Conservation (phyloP, 2,113 vertebrate genomes). For the Anser brachyrhynchus region DNA sequence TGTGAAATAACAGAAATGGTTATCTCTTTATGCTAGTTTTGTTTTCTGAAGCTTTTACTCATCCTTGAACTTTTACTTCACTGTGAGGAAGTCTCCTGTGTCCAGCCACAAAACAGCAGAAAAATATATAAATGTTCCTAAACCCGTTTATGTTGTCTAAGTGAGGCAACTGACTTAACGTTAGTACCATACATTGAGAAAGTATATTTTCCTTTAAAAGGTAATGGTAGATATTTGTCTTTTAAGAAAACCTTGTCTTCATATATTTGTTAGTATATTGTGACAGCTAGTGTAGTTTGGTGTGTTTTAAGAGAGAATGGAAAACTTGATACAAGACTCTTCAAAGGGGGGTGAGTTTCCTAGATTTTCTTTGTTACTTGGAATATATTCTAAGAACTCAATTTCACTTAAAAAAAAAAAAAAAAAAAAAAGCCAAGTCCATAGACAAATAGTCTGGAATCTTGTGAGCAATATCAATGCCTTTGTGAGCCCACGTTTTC, state of each 20-base stretch:
- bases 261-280: rapidly evolving
- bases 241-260: not conserved
- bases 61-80: not conserved
- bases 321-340: not conserved
- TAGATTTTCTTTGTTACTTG: not conserved
- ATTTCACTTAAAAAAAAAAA: not conserved
- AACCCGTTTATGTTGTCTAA: not conserved
- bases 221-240: no score
- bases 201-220: not conserved
- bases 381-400: not conserved
- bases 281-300: not conserved
- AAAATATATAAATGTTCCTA: not conserved
- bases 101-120: not conserved
- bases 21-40: not conserved
- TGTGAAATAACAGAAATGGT: not conserved
- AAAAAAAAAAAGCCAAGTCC: no score
- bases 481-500: not conserved
- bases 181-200: not conserved
- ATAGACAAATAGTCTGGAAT: not conserved
- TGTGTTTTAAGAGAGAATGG: not conserved
- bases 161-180: not conserved
- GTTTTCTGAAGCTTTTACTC: not conserved
- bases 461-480: not conserved
- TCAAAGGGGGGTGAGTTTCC: not conserved
- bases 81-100: not conserved